Evolutionary conservation across 1,140 invertebrate species (phyloP).

Genomic region (Drosophila pseudoananassae): DNA sequence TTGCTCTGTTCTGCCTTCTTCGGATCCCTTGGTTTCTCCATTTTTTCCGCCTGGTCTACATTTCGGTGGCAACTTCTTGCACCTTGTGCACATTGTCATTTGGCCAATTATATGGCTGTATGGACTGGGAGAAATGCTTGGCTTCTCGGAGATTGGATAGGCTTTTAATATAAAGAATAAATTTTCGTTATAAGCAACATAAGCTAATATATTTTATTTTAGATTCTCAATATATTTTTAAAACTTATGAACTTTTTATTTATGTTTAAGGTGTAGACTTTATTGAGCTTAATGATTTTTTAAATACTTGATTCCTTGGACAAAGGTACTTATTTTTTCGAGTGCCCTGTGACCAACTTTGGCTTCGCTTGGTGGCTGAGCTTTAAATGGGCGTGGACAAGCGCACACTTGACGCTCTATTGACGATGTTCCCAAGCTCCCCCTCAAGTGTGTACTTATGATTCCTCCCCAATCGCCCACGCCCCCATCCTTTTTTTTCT

Average conservation of each 20-base stretch:
- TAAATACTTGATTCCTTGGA: background rate
- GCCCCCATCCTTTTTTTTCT: slow-evolving; percentile 34
- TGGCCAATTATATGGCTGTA: slow-evolving; percentile 66
- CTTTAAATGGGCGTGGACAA: slow-evolving; percentile 73
- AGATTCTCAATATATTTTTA: too few species aligned
- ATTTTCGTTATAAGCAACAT: too few species aligned
- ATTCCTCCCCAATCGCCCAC: slow-evolving; percentile 23
- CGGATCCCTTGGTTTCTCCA: slow-evolving; percentile 11
- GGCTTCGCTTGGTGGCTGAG: slow-evolving; percentile 23
- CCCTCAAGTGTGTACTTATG: slow-evolving; percentile 75
- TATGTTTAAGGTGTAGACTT: too few species aligned
- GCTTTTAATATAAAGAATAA: background rate
- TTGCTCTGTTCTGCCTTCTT: slow-evolving; percentile 11
- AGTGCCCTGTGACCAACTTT: slow-evolving; percentile 6
- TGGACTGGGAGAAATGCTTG: slow-evolving; percentile 3
- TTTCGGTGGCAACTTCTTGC: slow-evolving; percentile 52
- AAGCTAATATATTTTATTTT: too few species aligned
- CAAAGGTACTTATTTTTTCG: background rate
- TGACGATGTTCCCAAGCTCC: slow-evolving; percentile 55
- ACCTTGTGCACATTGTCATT: slow-evolving; percentile 61
- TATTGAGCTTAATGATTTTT: too few species aligned
- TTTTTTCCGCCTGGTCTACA: slow-evolving; percentile 11
- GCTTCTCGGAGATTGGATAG: too few species aligned
- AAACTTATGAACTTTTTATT: too few species aligned
- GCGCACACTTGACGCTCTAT: slow-evolving; percentile 70